These are phyloP conservation scores for Myopa testacea DNA, from an alignment of 2,888 invertebrate species.

Conservation along the genomic window DNA sequence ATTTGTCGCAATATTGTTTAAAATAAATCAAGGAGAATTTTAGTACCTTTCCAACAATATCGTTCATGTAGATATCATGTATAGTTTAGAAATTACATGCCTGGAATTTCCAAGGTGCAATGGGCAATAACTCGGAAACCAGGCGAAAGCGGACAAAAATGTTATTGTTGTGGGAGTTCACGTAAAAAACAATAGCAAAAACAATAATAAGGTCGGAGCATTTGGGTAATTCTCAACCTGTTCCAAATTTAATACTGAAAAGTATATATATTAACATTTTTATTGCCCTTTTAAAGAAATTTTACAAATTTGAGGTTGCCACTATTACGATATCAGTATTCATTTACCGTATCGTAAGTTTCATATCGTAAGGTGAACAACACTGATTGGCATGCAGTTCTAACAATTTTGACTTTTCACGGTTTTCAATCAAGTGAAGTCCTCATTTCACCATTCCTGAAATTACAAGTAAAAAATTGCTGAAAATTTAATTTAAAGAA, in stretches of 20 bases:
- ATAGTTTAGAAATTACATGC: not conserved
- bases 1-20: too few relatives aligned
- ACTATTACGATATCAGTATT: too few relatives aligned
- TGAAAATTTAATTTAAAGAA: not conserved
- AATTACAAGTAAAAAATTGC: constrained; percentile 6
- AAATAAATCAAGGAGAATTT: too few relatives aligned
- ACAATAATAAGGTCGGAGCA: not conserved
- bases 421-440: not conserved
- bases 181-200: not conserved
- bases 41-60: too few relatives aligned
- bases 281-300: too few relatives aligned
- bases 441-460: constrained; percentile 24
- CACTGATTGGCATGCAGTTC: not conserved
- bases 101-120: not conserved
- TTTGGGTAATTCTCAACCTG: not conserved
- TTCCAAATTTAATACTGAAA: not conserved
- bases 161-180: not conserved
- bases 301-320: too few relatives aligned
- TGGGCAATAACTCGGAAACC: not conserved
- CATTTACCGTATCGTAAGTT: too few relatives aligned
- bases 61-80: not conserved
- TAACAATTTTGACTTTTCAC: not conserved
- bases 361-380: too few relatives aligned
- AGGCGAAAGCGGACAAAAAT: not conserved
- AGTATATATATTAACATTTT: too few relatives aligned